Evolutionary conservation across 2,113 vertebrate species (phyloP), one percentile per base, ranked within the genome.

Genomic region (Trogon melanurus): DNA sequence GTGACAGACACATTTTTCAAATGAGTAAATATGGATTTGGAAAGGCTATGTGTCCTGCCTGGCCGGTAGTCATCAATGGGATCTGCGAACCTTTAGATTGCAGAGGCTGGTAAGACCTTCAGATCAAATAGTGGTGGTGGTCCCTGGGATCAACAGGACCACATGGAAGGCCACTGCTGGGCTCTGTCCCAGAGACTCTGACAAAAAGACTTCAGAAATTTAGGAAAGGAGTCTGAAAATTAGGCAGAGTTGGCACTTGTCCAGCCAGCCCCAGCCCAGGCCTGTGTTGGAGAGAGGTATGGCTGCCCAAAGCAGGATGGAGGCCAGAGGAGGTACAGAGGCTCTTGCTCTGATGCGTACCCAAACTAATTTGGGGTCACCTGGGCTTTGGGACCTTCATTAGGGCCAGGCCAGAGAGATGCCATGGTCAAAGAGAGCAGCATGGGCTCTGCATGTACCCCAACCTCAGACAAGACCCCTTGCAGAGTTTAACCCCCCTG

Each of bases 391-490:
- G 12, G 29, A 6, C 29, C 16, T 67, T 45, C 5, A 8, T 22
- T 82, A 50, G 16, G 10, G 15, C 18, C 15, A 29, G 30, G 10
- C 17, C 26, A 60, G 18, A 5, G 23, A 7, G 12, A 38, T 57
- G 32, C 13, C 1, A 1, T 1, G 2, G 27, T 3, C 27, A 27
- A 19, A 16, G 44, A 66, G 17, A 54, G n/a, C 26, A 56, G 11
- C 0, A 0, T 23, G 57, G 29, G 6, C 38, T 76, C 5, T 27
- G 4, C 27, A 44, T 0, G 1, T 56, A 23, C 5, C 32, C 21
- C 8, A 53, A 7, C 13, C 61, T 25, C 47, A 61, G n/a, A 9
- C 17, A 62, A 13, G 11, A 51, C 13, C 11, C 23, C 38, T 79
- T 14, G 32, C 13, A 83, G 65, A 65, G 11, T 11, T 27, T 8